These are phyloP conservation scores for Yponomeuta evonymella DNA, from an alignment of 2,888 invertebrate genomes.

Conservation along the genomic window DNA sequence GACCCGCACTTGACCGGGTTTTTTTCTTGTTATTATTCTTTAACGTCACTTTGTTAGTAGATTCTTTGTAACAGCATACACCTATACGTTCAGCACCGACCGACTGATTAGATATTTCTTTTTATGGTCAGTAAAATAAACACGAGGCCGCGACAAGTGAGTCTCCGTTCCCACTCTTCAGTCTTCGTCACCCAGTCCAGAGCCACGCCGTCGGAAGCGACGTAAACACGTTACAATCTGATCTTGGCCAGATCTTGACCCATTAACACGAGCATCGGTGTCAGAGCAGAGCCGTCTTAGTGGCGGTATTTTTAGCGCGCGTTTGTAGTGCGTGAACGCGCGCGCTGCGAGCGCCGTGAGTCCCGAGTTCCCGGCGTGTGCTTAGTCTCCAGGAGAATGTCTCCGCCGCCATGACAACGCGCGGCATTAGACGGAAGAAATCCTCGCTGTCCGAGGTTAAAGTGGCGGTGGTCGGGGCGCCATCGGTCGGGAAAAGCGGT, in stretches of 20 bases:
- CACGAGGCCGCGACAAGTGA: not conserved
- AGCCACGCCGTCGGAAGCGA: slow-evolving; percentile 44
- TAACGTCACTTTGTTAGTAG: not conserved
- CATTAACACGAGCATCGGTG: slow-evolving; percentile 67
- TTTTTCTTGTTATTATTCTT: not conserved
- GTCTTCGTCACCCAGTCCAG: not conserved
- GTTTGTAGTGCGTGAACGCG: slow-evolving; percentile 43
- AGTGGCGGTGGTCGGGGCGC: slow-evolving; percentile 92
- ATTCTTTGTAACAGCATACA: not conserved
- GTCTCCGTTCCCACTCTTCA: not conserved
- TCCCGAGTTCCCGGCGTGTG: slow-evolving; percentile 15
- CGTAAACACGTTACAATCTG: slow-evolving; percentile 64
- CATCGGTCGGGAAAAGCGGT: slow-evolving; percentile 96
- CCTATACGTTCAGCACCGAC: too few relatives aligned
- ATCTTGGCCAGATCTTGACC: slow-evolving; percentile 77
- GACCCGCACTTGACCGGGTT: too few relatives aligned
- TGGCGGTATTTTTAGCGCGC: slow-evolving; percentile 63
- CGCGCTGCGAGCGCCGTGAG: slow-evolving; percentile 31
- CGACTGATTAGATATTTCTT: too few relatives aligned
- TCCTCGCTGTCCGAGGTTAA: slow-evolving; percentile 93
- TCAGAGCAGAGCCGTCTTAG: slow-evolving; percentile 58
- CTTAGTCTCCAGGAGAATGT: slow-evolving; percentile 27
- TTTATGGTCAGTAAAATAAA: too few relatives aligned
- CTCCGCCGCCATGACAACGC: slow-evolving; percentile 78
- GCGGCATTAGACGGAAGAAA: slow-evolving; percentile 91